Evolutionary conservation across 2,888 invertebrate genomes (phyloP).

Genomic region (Parascotia fuliginaria): DNA sequence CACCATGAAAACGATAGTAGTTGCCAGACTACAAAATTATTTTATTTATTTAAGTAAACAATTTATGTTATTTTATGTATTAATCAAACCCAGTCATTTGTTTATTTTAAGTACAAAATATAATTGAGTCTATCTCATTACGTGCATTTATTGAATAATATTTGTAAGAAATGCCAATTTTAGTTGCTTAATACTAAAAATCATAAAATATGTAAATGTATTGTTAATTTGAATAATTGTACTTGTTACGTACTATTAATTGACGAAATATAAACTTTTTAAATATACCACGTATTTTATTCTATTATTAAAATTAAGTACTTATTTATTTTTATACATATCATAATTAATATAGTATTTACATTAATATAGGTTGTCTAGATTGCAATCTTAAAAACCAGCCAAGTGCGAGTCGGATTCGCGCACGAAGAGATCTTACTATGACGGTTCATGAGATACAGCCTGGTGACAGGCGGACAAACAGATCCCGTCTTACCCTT

Average conservation of each 20-base stretch:
- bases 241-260: background rate
- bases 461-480: no score
- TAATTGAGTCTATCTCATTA: constrained; percentile 28
- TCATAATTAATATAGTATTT: no score
- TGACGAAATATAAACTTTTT: background rate
- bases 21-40: no score
- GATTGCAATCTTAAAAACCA: no score
- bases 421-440: no score
- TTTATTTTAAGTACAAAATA: constrained; percentile 27
- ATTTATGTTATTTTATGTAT: background rate
- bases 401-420: no score
- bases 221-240: background rate
- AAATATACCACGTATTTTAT: background rate
- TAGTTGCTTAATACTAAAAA: background rate
- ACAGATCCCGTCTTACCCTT: no score
- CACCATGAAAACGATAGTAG: no score
- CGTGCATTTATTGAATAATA: constrained; percentile 35
- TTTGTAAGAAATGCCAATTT: constrained; percentile 11
- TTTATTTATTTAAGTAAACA: background rate
- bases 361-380: no score
- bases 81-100: constrained; percentile 29
- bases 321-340: background rate
- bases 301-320: background rate
- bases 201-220: background rate
- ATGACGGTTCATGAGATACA: no score